These are phyloP conservation scores for Epinotia brunnichana DNA, from an alignment of 2,888 invertebrate genomes.

Conservation along the genomic window DNA sequence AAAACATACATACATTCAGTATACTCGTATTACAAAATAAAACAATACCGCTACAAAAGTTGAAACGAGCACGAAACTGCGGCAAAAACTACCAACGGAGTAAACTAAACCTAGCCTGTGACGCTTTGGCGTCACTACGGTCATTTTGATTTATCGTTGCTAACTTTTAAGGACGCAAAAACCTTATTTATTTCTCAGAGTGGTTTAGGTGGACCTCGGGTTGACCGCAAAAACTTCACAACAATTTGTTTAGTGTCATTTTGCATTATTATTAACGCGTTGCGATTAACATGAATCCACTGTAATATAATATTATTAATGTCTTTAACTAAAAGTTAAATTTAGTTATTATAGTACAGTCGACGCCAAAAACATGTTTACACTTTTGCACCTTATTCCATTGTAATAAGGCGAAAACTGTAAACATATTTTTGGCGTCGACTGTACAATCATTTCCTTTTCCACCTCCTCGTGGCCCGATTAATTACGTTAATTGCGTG, in stretches of 20 bases:
- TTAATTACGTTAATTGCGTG: conserved; percentile 13
- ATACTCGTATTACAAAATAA: conserved; percentile 29
- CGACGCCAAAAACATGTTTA: too few species aligned
- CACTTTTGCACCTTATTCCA: too few species aligned
- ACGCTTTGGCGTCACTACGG: conserved; percentile 40
- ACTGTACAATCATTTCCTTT: not conserved
- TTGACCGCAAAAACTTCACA: conserved; percentile 34
- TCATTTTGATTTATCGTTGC: conserved; percentile 43
- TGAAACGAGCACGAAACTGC: conserved; percentile 34
- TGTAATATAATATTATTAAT: not conserved
- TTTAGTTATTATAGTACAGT: not conserved
- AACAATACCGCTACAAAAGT: conserved; percentile 37
- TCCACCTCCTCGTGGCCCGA: too few species aligned
- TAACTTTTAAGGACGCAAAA: conserved; percentile 40
- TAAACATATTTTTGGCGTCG: too few species aligned
- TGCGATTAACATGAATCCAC: not conserved
- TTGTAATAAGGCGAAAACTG: too few species aligned
- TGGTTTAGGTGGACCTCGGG: conserved; percentile 34
- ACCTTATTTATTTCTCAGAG: conserved; percentile 43
- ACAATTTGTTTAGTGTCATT: conserved; percentile 22
- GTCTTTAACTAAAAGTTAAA: not conserved
- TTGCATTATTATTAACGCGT: conserved; percentile 20
- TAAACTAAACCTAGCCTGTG: conserved; percentile 40
- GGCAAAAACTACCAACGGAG: conserved; percentile 35
- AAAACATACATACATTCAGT: conserved; percentile 16